These are phyloP conservation scores for Galago senegalensis DNA, from an alignment of 2,797 vertebrate species.

Conservation along the genomic window DNA sequence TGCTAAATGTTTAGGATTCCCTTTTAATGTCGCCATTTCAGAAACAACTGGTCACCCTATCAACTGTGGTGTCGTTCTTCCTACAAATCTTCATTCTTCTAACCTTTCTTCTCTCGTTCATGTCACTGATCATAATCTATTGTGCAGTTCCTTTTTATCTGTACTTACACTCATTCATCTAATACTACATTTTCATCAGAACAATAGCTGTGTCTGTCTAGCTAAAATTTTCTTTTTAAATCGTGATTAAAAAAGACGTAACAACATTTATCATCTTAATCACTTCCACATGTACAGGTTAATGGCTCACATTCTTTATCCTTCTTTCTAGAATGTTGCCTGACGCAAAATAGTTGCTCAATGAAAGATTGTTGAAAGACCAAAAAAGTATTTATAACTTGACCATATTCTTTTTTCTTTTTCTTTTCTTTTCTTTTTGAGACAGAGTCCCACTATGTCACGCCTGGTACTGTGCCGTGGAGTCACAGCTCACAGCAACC, in stretches of 20 bases:
- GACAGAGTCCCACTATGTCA: too few relatives aligned
- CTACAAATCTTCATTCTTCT: not conserved
- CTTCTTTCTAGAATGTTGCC: not conserved
- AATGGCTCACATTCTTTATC: not conserved
- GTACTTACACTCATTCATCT: not conserved
- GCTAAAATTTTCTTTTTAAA: not conserved
- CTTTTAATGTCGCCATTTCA: not conserved
- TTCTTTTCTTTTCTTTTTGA: not conserved
- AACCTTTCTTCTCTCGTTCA: not conserved
- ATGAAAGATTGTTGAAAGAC: not conserved
- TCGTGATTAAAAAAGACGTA: not conserved
- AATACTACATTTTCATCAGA: not conserved
- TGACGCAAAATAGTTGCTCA: not conserved
- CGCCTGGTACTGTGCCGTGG: too few relatives aligned
- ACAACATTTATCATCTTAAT: not conserved
- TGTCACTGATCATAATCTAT: not conserved
- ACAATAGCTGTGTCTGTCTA: not conserved
- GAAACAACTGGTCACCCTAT: not conserved
- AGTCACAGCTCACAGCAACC: too few relatives aligned
- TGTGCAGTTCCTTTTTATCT: not conserved
- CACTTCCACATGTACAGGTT: not conserved
- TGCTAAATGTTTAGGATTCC: not conserved
- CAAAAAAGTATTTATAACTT: not conserved
- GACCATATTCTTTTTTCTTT: not conserved
- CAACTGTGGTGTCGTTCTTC: not conserved